A percentile compares a stretch with the other conserved stretches of the same genome.
These are phyloP conservation scores for Andrena bucephala DNA, from an alignment of 2,888 invertebrate genomes.

Conservation along the genomic window DNA sequence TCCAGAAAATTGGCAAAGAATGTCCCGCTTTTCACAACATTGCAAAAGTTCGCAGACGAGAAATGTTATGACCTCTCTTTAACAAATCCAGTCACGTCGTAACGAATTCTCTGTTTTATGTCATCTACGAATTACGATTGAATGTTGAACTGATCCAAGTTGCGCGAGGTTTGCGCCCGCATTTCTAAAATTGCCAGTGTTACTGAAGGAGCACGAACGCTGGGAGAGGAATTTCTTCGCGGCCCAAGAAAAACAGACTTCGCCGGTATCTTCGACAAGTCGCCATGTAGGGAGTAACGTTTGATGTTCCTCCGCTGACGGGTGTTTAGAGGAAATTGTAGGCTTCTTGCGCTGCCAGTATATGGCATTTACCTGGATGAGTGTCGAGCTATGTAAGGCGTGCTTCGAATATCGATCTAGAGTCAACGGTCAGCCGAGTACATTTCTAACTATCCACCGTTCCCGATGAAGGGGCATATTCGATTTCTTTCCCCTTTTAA, in stretches of 20 bases:
- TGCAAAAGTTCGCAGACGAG: too few species aligned
- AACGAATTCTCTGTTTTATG: too few species aligned
- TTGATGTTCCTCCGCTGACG: slow-evolving; percentile 75
- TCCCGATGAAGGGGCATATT: slow-evolving; percentile 50
- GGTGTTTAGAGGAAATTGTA: slow-evolving; percentile 79
- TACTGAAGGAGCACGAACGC: background rate
- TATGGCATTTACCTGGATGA: slow-evolving; percentile 62
- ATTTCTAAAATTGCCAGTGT: slow-evolving; percentile 1
- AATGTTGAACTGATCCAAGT: background rate
- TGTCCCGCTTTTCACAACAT: too few species aligned
- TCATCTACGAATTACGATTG: background rate
- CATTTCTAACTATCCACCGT: slow-evolving; percentile 39
- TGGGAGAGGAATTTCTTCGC: slow-evolving; percentile 18
- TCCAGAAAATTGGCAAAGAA: too few species aligned
- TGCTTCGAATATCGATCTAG: slow-evolving; percentile 78
- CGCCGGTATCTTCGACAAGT: slow-evolving; percentile 46
- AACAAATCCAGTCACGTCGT: too few species aligned
- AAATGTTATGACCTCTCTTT: too few species aligned
- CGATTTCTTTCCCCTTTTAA: slow-evolving; percentile 50
- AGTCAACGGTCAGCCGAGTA: slow-evolving; percentile 67
- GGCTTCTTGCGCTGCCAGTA: slow-evolving; percentile 70
- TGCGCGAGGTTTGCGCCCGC: background rate
- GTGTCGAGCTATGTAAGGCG: slow-evolving; percentile 68
- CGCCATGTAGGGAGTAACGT: slow-evolving; percentile 65
- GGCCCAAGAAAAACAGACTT: slow-evolving; percentile 47